Evolutionary conservation across 2,113 vertebrate genomes (phyloP).

Genomic region (Pangasianodon hypophthalmus): DNA sequence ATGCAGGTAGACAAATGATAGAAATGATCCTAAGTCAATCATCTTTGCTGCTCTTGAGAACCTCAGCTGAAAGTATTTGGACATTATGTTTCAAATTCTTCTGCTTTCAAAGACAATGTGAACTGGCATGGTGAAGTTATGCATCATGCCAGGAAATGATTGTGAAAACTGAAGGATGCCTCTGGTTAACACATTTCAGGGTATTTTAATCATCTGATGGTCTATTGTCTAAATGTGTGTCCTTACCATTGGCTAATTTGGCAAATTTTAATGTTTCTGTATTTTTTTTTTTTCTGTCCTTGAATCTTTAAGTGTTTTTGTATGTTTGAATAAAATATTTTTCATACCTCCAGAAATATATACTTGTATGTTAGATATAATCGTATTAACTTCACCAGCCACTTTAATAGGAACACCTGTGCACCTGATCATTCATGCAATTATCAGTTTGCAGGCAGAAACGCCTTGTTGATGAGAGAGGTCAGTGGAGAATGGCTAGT

Average conservation of each 20-base stretch:
- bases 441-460: too few species aligned
- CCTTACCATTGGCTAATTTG: not conserved
- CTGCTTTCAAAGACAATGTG: not conserved
- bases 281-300: not conserved
- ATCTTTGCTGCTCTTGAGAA: not conserved
- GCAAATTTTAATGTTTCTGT: not conserved
- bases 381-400: too few species aligned
- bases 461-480: too few species aligned
- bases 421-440: too few species aligned
- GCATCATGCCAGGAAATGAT: not conserved
- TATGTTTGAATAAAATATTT: slow-evolving; percentile 29
- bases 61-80: not conserved
- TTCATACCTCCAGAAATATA: not conserved
- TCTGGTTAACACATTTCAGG: not conserved
- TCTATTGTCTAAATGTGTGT: not conserved
- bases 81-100: not conserved
- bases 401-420: not conserved
- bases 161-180: not conserved
- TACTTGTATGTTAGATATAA: not conserved
- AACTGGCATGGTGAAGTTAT: not conserved
- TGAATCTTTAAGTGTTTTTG: not conserved
- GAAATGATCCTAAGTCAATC: not conserved
- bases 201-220: slow-evolving; percentile 2
- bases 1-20: too few species aligned
- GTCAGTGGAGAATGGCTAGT: too few species aligned